phyloP scores from a whole-genome alignment of 2,888 invertebrate genomes.

The Hirtodrosophila trivittata region DNA sequence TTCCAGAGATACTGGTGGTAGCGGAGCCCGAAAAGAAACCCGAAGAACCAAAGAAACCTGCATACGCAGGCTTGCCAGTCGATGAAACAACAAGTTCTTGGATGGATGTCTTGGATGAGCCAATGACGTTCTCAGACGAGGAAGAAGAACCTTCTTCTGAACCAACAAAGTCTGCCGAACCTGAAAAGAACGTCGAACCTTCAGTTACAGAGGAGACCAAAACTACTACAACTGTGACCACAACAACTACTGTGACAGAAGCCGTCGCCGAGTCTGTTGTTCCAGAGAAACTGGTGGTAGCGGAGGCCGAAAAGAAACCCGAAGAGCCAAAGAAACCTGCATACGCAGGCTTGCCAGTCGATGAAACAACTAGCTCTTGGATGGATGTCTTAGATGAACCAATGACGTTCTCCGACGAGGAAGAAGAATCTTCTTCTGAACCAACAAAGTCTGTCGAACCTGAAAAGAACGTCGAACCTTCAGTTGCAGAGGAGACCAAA shows the following conservation, averaged over 20 bases:
- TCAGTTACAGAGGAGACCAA: constrained; percentile 5
- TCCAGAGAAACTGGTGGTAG: too few relatives aligned
- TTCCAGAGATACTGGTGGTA: constrained; percentile 28
- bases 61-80: constrained; percentile 74
- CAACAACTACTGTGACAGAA: constrained; percentile 34
- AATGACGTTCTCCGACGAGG: neutral
- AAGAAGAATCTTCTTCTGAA: constrained; percentile 2
- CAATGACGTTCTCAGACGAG: constrained; percentile 26
- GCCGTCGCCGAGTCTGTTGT: constrained; percentile 6
- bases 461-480: constrained; percentile 10
- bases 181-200: constrained; percentile 2
- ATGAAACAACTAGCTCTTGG: neutral
- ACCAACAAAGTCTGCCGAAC: neutral
- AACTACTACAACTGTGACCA: constrained; percentile 28
- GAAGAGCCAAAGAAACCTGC: constrained; percentile 1
- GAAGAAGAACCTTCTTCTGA: constrained; percentile 11
- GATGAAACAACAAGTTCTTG: constrained; percentile 61
- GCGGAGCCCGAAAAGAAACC: constrained; percentile 4
- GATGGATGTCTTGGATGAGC: constrained; percentile 32
- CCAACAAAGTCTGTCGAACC: constrained; percentile 4
- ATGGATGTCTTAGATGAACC: neutral
- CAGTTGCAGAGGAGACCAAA: constrained; percentile 5
- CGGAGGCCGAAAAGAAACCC: neutral
- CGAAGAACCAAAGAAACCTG: constrained; percentile 14
- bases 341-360: neutral